Base-by-base conservation (phyloP, 2,888 invertebrate species). In the Lacanobia wlatinum region DNA sequence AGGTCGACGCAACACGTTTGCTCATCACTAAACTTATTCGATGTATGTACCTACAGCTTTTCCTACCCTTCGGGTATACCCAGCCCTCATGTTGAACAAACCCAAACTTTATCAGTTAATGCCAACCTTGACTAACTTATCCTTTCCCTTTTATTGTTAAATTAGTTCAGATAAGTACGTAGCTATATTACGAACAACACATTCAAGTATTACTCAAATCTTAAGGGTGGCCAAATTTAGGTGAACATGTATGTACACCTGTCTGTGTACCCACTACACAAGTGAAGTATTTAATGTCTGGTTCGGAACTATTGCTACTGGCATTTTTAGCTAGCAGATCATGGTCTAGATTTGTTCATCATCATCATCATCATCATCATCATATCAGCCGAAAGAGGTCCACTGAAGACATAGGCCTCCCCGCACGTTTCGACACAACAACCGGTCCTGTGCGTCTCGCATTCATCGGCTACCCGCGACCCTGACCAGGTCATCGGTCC, bases 81-180 rank as follows among this genome's bases (percentile, higher is more conserved):
- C 18, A 59, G 2, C n/a, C 28, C 28, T 46, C 10, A 14, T 63
- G 50, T 56, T 62, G 10, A 46, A 38, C 64, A 28, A 40, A 56
- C 50, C 18, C 34, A 18, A 43, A 61, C 12, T 40, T 38, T 63
- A 34, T 63, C 46, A 52, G 62, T 56, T 50, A 61, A 56, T 18
- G 14, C 21, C 12, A n/a, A 58, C 3, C n/a, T 74, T 56, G 12
- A 62, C 21, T 23, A 52, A 18, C n/a, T 40, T 40, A 28, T 7
- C 16, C 23, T n/a, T 70, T 18, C 16, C 14, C 23, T 34, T 55
- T 56, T 61, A 16, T 72, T 60, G 23, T 14, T 12, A 38, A 55
- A 55, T 46, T 56, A n/a, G 48, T 38, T 38, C 46, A n/a, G 34
- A 6, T 56, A n/a, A 38, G 34, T 28, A 14, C n/a, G 40, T 16